Evolutionary conservation across 2,888 invertebrate genomes (phyloP), one percentile per base, ranked within the genome.

Genomic region (Tachina grossa): DNA sequence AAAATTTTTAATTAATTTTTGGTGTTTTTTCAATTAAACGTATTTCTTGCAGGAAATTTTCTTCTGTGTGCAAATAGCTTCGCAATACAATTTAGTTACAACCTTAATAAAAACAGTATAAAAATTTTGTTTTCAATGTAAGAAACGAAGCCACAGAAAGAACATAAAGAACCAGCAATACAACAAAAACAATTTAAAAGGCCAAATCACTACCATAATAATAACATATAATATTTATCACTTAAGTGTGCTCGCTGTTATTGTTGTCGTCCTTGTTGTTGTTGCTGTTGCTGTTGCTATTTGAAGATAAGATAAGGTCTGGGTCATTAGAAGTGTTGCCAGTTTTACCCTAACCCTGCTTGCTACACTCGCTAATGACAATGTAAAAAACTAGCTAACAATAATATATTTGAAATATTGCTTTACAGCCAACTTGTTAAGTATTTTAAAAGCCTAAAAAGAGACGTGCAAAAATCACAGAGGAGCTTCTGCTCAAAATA

Each of bases 281-380:
- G 43, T 77, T 57, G 49, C 6, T 6, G 59, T 59, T 78, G 63
- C 39, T 68, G 16, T 59, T 41, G 16, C 9, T 43, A 9, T 78
- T 78, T 19, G 6, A n/a, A 79, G 78, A 79, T 79, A 79, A 79
- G 51, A 53, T 49, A 69, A 69, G 77, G 59, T 72, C 63, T 79
- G 53, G 71, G 71, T 41, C 71, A 79, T 72, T 43, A 79, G 39
- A 51, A 39, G 31, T 19, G 10, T 59, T 47, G 13, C 13, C 39
- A 39, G 45, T 16, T 74, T 22, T 61, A 9, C 22, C 1, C 16
- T 19, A 31, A 59, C 41, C 13, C 59, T n/a, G 31, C 39, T 31
- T 6, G 31, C 31, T 31, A 31, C 13, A 57, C 47, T 47, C 39
- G 76, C 55, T 66, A 76, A 76, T 66, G 76, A 57, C 55, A 45